Percentiles rank a stretch among this genome's conserved stretches.
Evolutionary conservation across 2,888 invertebrate genomes (phyloP).

Genomic region (Trissonchulus latispiculum): DNA sequence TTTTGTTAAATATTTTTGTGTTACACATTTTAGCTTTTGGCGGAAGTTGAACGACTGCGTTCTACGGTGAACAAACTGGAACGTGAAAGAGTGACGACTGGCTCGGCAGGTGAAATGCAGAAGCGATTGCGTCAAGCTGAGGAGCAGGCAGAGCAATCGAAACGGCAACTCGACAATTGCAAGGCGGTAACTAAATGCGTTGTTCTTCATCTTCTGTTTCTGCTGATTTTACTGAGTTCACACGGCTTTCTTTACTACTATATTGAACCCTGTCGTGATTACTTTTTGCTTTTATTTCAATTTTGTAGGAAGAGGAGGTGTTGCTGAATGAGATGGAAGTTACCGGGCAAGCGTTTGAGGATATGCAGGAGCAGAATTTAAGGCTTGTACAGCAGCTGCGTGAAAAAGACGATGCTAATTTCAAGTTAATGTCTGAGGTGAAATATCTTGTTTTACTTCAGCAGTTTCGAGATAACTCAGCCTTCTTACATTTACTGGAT

Average conservation of each 20-base stretch:
- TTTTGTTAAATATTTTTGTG: too few relatives aligned
- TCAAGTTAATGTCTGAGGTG: conserved; percentile 89
- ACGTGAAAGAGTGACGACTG: neutral
- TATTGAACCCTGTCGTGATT: too few relatives aligned
- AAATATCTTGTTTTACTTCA: too few relatives aligned
- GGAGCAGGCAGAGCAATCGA: conserved; percentile 79
- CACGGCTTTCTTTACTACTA: too few relatives aligned
- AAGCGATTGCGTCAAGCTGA: conserved; percentile 82
- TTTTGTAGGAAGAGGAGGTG: conserved; percentile 83
- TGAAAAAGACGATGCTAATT: conserved; percentile 95
- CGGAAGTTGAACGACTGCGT: neutral
- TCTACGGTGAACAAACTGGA: neutral
- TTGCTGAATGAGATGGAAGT: conserved; percentile 97
- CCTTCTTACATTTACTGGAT: too few relatives aligned
- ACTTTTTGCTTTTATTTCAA: too few relatives aligned
- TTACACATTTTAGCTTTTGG: too few relatives aligned
- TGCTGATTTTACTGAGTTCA: too few relatives aligned
- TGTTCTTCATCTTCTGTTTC: too few relatives aligned
- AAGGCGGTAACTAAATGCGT: conserved; percentile 61
- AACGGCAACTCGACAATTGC: conserved; percentile 63
- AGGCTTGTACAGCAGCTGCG: conserved; percentile 83
- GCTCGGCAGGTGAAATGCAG: conserved; percentile 52
- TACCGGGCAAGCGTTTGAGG: conserved; percentile 96
- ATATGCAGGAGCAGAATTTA: conserved; percentile 97
- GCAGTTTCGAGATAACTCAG: too few relatives aligned